Percentiles rank a stretch among this genome's conserved stretches.
Conservation (phyloP, 2,113 vertebrate species). For the Hiodon tergisus region DNA sequence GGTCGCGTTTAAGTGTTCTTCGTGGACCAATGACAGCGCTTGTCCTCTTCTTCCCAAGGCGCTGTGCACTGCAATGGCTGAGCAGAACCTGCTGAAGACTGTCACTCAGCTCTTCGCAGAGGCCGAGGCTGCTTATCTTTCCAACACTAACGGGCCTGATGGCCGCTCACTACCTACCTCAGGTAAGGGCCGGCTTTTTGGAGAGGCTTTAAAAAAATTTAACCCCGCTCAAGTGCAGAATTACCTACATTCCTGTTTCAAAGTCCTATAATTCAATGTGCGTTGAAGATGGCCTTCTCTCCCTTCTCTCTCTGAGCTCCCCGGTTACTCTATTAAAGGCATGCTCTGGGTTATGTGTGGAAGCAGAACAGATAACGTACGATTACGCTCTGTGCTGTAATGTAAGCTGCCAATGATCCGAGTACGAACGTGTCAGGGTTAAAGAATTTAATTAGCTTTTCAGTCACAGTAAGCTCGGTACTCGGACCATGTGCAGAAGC, state of each 20-base stretch:
- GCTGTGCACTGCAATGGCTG: conserved; percentile 74
- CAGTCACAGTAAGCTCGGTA: too few species aligned
- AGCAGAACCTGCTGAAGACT: conserved; percentile 82
- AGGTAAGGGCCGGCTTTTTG: conserved; percentile 28
- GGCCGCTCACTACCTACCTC: conserved; percentile 23
- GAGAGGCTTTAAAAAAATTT: background rate
- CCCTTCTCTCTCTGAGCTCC: too few species aligned
- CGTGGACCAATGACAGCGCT: background rate
- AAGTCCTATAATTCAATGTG: background rate
- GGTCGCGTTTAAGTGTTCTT: too few species aligned
- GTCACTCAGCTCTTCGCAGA: conserved; percentile 83
- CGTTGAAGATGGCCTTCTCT: background rate
- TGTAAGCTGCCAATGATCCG: too few species aligned
- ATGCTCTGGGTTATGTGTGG: background rate
- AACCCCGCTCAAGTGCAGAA: background rate
- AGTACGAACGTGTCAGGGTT: too few species aligned
- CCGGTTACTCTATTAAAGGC: background rate
- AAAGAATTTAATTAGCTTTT: too few species aligned
- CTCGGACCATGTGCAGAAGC: too few species aligned
- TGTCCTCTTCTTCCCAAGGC: conserved; percentile 53
- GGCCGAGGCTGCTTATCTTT: conserved; percentile 57
- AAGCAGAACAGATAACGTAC: too few species aligned
- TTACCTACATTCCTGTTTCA: background rate
- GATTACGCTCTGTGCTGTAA: too few species aligned
- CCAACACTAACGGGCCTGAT: conserved; percentile 37